Evolutionary conservation across 1,140 invertebrate species (phyloP).

Genomic region (Zaprionus africanus): DNA sequence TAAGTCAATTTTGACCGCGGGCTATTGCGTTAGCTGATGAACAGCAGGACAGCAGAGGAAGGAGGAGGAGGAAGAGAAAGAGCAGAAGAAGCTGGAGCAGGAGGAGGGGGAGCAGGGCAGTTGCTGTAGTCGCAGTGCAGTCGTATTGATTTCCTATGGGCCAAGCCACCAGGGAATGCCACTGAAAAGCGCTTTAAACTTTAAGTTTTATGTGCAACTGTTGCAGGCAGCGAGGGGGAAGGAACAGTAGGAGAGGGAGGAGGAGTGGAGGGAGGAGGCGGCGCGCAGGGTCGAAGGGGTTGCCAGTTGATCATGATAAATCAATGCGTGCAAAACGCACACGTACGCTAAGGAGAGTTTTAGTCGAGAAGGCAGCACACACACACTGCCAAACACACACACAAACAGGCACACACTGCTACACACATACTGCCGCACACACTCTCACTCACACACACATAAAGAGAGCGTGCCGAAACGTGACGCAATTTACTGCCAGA

Average conservation of each 20-base stretch:
- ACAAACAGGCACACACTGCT: constrained; percentile 68
- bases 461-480: constrained; percentile 69
- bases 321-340: constrained; percentile 82
- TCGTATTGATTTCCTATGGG: constrained; percentile 75
- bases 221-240: constrained; percentile 14
- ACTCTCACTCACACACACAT: constrained; percentile 3
- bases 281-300: constrained; percentile 48
- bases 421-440: constrained; percentile 66
- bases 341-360: constrained; percentile 69
- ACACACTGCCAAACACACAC: constrained; percentile 48
- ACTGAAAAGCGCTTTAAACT: constrained; percentile 68
- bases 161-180: constrained; percentile 39
- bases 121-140: constrained; percentile 54
- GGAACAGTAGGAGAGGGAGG: not conserved
- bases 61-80: not conserved
- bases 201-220: constrained; percentile 64
- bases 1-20: constrained; percentile 77
- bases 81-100: not conserved
- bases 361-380: constrained; percentile 40
- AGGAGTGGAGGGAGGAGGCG: not conserved
- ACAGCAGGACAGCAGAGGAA: constrained; percentile 9
- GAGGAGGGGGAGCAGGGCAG: not conserved
- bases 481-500: constrained; percentile 82
- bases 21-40: constrained; percentile 81
- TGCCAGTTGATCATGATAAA: constrained; percentile 81